A percentile compares a stretch with the other conserved stretches of the same genome.
Conservation (phyloP, 2,113 vertebrate genomes). For the Nesoenas mayeri region DNA sequence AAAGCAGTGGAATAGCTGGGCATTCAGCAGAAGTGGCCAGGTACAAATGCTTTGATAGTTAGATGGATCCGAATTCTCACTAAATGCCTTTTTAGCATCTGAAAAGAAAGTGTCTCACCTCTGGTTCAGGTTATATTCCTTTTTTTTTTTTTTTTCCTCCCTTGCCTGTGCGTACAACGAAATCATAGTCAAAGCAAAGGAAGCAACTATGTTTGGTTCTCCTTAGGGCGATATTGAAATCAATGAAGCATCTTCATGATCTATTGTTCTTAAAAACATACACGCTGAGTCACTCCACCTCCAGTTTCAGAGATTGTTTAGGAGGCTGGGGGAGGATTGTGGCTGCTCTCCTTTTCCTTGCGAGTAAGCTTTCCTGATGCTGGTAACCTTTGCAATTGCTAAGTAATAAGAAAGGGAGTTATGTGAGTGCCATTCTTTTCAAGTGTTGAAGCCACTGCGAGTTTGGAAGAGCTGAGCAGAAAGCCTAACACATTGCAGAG, state of each 20-base stretch:
- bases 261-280: slow-evolving; percentile 50
- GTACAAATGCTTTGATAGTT: neutral
- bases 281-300: slow-evolving; percentile 40
- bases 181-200: neutral
- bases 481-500: neutral
- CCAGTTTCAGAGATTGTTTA: neutral
- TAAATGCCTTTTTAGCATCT: neutral
- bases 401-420: neutral
- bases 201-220: slow-evolving; percentile 13
- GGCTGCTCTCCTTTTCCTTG: neutral
- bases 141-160: neutral
- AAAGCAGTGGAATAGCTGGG: neutral
- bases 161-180: neutral
- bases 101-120: neutral
- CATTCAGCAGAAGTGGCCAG: neutral
- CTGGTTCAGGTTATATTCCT: neutral
- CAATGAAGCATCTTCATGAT: slow-evolving; percentile 18
- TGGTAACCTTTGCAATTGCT: neutral
- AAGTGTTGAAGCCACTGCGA: neutral
- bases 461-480: slow-evolving; percentile 9
- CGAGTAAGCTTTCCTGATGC: neutral
- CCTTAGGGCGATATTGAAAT: slow-evolving; percentile 33
- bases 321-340: neutral
- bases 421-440: neutral
- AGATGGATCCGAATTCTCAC: neutral